A percentile compares a stretch with the other conserved stretches of the same genome.
These are phyloP conservation scores for Micrasema longulum DNA, from an alignment of 1,140 invertebrate genomes.

Conservation along the genomic window DNA sequence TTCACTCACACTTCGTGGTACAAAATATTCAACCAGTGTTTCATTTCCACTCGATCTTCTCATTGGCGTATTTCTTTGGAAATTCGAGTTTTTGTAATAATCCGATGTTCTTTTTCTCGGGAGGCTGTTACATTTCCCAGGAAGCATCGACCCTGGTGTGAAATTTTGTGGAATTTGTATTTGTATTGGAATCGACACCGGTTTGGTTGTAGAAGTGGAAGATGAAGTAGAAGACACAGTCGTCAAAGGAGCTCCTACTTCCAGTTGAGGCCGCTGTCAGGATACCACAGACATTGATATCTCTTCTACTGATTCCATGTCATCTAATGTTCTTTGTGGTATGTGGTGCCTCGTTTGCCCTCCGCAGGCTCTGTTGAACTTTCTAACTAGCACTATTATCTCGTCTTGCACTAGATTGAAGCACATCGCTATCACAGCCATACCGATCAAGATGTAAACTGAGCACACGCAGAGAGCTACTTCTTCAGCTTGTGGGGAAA, in stretches of 20 bases:
- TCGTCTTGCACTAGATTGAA: conserved; percentile 96
- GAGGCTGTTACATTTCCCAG: conserved; percentile 71
- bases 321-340: conserved; percentile 62
- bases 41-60: conserved; percentile 75
- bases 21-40: conserved; percentile 82
- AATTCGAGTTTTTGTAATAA: conserved; percentile 63
- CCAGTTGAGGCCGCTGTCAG: conserved; percentile 72
- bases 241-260: conserved; percentile 59
- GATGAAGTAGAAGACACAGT: conserved; percentile 38
- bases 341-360: conserved; percentile 58
- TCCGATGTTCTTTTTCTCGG: conserved; percentile 70
- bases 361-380: conserved; percentile 63
- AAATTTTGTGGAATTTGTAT: conserved; percentile 62
- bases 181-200: conserved; percentile 60
- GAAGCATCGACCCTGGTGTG: conserved; percentile 66
- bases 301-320: conserved; percentile 68
- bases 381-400: conserved; percentile 76
- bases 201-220: conserved; percentile 59
- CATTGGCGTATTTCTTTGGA: conserved; percentile 74
- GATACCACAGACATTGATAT: conserved; percentile 72
- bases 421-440: conserved; percentile 96
- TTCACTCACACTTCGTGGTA: conserved; percentile 83
- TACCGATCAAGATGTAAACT: conserved; percentile 92
- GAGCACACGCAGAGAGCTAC: conserved; percentile 84
- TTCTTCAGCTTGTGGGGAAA: conserved; percentile 76